phyloP scores from a whole-genome alignment of 2,113 vertebrate genomes.

The Callipepla californica region DNA sequence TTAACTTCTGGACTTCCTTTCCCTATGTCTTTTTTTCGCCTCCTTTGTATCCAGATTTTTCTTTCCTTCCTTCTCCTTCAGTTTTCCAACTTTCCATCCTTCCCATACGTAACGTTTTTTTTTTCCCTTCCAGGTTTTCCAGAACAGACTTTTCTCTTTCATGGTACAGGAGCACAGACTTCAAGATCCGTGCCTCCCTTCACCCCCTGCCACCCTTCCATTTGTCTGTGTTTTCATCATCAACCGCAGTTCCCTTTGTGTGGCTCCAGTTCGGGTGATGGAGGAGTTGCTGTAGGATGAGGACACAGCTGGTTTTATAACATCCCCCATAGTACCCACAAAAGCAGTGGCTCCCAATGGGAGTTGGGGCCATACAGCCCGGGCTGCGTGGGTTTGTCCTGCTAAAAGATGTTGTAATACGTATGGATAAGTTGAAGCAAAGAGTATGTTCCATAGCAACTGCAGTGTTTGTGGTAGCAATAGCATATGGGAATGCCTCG shows the following conservation, averaged over 20 bases:
- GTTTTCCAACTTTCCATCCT: not conserved
- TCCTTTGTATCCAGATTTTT: not conserved
- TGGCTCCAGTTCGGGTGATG: fast-evolving
- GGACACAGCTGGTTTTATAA: not conserved
- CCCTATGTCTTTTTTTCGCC: not conserved
- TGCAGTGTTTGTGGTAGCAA: not conserved
- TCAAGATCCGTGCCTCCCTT: not conserved
- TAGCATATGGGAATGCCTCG: not conserved
- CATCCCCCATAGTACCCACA: fast-evolving
- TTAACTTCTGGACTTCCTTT: not conserved
- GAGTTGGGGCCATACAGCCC: not conserved
- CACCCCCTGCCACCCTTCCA: not conserved
- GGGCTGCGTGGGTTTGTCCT: not conserved
- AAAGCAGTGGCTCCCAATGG: not conserved
- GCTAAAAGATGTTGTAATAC: not conserved
- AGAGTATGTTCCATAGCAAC: not conserved
- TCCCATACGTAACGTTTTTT: not conserved
- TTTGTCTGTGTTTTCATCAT: not conserved
- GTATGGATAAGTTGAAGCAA: not conserved
- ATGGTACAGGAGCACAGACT: not conserved
- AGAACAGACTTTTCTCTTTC: not conserved
- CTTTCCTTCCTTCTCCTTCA: not conserved
- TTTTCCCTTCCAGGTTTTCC: not conserved
- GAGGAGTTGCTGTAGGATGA: not conserved
- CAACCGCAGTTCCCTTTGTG: not conserved